A percentile compares a stretch with the other conserved stretches of the same genome.
Evolutionary conservation across 1,140 invertebrate genomes (phyloP).

Genomic region (Bathynomus jamesi): DNA sequence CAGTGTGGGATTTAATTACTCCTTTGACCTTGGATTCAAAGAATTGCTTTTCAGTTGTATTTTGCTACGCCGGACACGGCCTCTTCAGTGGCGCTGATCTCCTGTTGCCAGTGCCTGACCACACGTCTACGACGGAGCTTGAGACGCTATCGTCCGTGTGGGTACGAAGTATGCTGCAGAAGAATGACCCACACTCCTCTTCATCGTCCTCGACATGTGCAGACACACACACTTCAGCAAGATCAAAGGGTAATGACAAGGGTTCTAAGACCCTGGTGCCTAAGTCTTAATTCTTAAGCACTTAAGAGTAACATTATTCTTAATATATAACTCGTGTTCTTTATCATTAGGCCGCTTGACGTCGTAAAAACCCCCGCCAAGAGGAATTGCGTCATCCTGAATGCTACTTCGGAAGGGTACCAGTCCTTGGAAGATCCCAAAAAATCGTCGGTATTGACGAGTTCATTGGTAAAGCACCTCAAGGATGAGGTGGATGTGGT

Average conservation of each 20-base stretch:
- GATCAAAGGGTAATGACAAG: no score
- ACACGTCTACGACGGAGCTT: neutral
- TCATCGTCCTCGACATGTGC: constrained; percentile 16
- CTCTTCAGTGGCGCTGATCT: neutral
- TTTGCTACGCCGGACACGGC: neutral
- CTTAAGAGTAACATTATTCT: no score
- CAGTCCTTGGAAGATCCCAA: neutral
- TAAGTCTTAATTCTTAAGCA: no score
- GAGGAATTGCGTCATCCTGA: neutral
- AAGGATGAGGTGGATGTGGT: neutral
- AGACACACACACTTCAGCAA: neutral
- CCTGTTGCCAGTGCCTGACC: neutral
- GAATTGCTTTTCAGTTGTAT: neutral
- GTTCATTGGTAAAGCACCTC: neutral
- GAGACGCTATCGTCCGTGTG: constrained; percentile 6
- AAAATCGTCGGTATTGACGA: neutral
- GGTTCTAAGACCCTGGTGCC: no score
- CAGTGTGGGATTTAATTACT: no score
- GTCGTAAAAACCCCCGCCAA: neutral
- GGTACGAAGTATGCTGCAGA: constrained; percentile 7
- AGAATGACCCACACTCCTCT: constrained; percentile 5
- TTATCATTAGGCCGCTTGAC: no score
- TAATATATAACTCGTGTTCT: no score
- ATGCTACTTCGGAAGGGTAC: neutral
- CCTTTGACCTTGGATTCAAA: no score